Evolutionary conservation across 2,113 vertebrate species (phyloP).

Genomic region (Hippocampus comes): DNA sequence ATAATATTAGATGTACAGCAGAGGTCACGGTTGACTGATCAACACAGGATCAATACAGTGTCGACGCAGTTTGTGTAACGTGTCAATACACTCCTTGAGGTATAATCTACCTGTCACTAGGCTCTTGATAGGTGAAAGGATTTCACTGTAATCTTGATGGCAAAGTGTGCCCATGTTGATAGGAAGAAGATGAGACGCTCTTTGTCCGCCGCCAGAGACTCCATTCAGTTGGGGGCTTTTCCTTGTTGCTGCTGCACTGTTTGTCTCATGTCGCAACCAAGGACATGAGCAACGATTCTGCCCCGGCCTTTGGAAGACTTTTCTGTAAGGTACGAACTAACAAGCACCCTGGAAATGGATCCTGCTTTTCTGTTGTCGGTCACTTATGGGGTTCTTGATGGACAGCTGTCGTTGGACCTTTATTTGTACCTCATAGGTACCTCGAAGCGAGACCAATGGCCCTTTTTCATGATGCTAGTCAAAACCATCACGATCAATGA

Average conservation of each 20-base stretch:
- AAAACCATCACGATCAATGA: no score
- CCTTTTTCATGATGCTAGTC: not conserved
- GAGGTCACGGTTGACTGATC: no score
- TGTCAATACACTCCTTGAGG: no score
- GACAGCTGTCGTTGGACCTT: not conserved
- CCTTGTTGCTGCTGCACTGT: constrained; percentile 81
- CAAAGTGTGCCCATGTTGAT: constrained; percentile 13
- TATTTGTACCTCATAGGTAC: not conserved
- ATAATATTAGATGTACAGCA: no score
- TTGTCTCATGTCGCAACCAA: constrained; percentile 72
- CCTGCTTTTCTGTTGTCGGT: not conserved
- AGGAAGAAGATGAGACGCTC: constrained; percentile 72
- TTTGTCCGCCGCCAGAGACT: constrained; percentile 78
- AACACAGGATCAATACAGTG: no score
- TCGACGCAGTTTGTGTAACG: no score
- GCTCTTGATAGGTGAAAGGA: not conserved
- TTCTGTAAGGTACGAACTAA: constrained; percentile 79
- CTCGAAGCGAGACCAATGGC: not conserved
- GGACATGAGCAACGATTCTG: constrained; percentile 68
- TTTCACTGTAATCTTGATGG: not conserved
- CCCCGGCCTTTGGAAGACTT: constrained; percentile 71
- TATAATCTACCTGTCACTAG: no score
- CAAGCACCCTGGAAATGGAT: not conserved
- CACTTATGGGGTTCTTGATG: not conserved
- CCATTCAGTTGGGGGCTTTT: constrained; percentile 76